These are phyloP conservation scores for Heliothis subflexa DNA, from an alignment of 1,140 invertebrate species.

Conservation along the genomic window DNA sequence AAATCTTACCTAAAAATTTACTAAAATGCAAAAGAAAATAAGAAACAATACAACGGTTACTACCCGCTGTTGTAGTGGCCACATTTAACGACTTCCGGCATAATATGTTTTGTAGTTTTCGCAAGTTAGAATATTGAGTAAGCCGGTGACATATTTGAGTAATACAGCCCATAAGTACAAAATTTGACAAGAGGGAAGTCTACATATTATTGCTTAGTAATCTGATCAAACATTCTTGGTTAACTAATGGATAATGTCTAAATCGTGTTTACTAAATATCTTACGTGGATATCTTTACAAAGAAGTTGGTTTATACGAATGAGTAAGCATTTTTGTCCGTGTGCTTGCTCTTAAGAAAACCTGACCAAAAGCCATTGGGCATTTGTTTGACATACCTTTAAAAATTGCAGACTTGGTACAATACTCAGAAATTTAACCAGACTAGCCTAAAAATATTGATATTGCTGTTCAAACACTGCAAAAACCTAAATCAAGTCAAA, in stretches of 20 bases:
- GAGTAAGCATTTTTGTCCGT: background rate
- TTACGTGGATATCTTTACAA: background rate
- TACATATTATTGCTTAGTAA: background rate
- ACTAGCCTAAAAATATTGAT: too few relatives aligned
- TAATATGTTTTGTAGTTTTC: conserved; percentile 16
- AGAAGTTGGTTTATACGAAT: background rate
- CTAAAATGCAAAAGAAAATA: too few relatives aligned
- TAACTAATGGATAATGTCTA: conserved; percentile 8
- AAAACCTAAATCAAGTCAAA: too few relatives aligned
- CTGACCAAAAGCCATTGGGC: too few relatives aligned
- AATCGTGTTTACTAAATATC: conserved; percentile 9
- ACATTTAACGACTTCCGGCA: conserved; percentile 33
- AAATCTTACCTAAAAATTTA: too few relatives aligned
- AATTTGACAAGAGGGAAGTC: conserved; percentile 10
- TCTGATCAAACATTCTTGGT: conserved; percentile 17
- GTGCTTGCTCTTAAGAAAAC: too few relatives aligned
- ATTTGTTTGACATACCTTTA: too few relatives aligned
- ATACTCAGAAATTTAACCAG: too few relatives aligned
- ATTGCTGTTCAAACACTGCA: too few relatives aligned
- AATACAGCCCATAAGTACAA: conserved; percentile 15
- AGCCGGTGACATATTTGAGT: conserved; percentile 36
- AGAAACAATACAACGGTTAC: background rate
- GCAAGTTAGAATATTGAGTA: conserved; percentile 35
- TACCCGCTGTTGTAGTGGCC: background rate
- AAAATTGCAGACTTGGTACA: too few relatives aligned